These are phyloP conservation scores for Camptogramma bilineatum DNA, from an alignment of 2,888 invertebrate species.

Conservation along the genomic window DNA sequence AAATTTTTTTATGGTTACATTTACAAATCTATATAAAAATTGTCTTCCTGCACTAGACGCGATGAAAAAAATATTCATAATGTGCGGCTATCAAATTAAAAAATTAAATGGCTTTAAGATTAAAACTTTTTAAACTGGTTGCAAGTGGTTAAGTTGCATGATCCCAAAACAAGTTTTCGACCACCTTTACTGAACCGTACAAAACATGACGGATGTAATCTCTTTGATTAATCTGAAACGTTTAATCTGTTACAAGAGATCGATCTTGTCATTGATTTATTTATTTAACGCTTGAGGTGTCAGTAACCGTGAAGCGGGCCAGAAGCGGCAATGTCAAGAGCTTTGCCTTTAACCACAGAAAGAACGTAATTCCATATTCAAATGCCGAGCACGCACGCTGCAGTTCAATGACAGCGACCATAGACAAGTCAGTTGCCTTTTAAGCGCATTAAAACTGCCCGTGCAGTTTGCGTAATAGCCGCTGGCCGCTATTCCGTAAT, in stretches of 20 bases:
- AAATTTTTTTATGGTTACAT: no score
- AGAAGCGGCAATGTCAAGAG: conserved; percentile 77
- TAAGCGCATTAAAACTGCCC: conserved; percentile 70
- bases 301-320: conserved; percentile 61
- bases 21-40: neutral
- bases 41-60: neutral
- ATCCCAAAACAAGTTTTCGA: conserved; percentile 48
- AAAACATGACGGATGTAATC: conserved; percentile 56
- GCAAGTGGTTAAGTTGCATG: conserved; percentile 47
- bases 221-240: conserved; percentile 54
- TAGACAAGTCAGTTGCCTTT: conserved; percentile 76
- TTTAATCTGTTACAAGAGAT: conserved; percentile 53
- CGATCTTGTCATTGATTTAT: conserved; percentile 58
- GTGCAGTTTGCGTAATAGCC: conserved; percentile 76
- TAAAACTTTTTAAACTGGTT: conserved; percentile 21
- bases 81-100: no score
- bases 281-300: conserved; percentile 51
- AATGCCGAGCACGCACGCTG: conserved; percentile 64
- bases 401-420: conserved; percentile 77
- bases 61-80: no score
- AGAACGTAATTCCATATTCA: conserved; percentile 74
- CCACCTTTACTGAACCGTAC: conserved; percentile 56
- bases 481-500: conserved; percentile 57
- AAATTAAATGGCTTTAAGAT: conserved; percentile 2
- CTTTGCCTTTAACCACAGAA: conserved; percentile 63